Base-by-base conservation (phyloP, 2,888 invertebrate species). In the Corbicula japonica region DNA sequence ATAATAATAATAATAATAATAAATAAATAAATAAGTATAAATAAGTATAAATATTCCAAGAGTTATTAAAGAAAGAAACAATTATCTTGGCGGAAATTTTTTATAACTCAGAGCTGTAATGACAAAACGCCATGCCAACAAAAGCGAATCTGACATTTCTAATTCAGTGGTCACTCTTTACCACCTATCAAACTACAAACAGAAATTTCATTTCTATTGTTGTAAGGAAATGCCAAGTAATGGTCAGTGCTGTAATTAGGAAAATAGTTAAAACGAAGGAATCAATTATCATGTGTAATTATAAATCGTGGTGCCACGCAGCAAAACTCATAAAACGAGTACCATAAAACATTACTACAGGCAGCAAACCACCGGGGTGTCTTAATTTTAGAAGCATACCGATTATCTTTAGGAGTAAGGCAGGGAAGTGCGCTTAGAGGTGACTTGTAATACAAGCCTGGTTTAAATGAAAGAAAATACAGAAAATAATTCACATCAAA, bases 221-320 rank as follows among this genome's bases (percentile, higher is more conserved):
- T 28, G 41, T 18, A 26, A 41, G 18, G 18, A 18, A 68, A 41
- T 68, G 68, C 41, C 44, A 54, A 68, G 38, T 68, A 28, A 44
- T 62, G 56, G 65, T 38, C 56, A 60, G n/a, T 32, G 46, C 32
- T 52, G 63, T 58, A 76, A 69, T 76, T 76, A 50, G 50, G 58
- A 44, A 69, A 62, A 58, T 63, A 58, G 69, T 63, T 62, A 70
- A 62, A 48, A 50, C n/a, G 62, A 28, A 62, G 70, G 63, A 70
- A 58, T 76, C 76, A 76, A 76, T 76, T 76, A 76, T 61, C 54
- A 46, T 21, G 44, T 44, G 56, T 48, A 48, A 56, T 56, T 76
- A 54, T 46, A 62, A 61, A 66, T 75, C 50, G 68, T 41, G 46
- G 50, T 41, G 15, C 68, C 26, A 23, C 61, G 54, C 52, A 69